phyloP scores from a whole-genome alignment of 2,797 vertebrate genomes.

The Urocyon cinereoargenteus region DNA sequence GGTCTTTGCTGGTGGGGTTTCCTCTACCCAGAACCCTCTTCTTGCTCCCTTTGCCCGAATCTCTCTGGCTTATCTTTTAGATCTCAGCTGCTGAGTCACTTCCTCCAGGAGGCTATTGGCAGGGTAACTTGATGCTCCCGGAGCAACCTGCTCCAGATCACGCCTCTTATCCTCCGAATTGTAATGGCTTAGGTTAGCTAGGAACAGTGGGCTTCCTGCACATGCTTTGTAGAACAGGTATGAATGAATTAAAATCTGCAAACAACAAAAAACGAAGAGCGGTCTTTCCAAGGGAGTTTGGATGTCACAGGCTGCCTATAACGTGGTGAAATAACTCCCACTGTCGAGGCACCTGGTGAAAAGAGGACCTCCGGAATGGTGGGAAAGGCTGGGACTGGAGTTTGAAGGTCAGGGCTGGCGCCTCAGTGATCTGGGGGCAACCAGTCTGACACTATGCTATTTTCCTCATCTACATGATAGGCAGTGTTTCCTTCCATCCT shows the following conservation, averaged over 20 bases:
- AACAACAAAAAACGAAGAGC: background rate
- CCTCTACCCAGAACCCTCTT: background rate
- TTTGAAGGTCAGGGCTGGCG: background rate
- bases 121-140: background rate
- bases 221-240: background rate
- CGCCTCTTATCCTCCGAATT: background rate
- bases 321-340: background rate
- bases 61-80: background rate
- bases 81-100: slow-evolving; percentile 51
- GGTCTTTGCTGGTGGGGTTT: background rate
- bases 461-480: background rate
- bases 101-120: background rate
- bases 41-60: background rate
- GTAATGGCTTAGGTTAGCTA: background rate
- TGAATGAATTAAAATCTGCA: background rate
- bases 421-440: background rate
- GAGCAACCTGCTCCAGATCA: background rate
- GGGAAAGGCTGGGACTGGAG: background rate
- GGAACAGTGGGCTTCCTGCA: background rate
- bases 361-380: background rate
- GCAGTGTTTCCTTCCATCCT: background rate
- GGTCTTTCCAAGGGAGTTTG: background rate
- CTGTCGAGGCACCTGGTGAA: background rate
- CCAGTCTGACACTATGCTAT: background rate
- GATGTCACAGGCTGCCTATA: background rate